These are phyloP conservation scores for Drosophila rufa DNA, from an alignment of 1,140 invertebrate species.

Conservation along the genomic window DNA sequence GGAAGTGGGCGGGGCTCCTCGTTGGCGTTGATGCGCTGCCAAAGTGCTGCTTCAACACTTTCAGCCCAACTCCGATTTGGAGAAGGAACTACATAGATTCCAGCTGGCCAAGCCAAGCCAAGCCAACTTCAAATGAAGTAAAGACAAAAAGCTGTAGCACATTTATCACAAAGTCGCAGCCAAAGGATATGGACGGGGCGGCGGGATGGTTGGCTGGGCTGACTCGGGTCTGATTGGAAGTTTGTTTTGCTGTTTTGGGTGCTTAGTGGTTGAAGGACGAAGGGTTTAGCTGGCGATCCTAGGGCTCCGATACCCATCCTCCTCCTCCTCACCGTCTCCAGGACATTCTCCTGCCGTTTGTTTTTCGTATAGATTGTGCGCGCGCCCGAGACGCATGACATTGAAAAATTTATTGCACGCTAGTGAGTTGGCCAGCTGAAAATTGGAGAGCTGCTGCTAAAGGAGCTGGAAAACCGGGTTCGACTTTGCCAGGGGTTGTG, in stretches of 20 bases:
- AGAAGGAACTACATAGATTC: slow-evolving; percentile 9
- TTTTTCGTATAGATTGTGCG: slow-evolving; percentile 68
- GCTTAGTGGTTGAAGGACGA: slow-evolving; percentile 65
- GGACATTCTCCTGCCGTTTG: slow-evolving; percentile 37
- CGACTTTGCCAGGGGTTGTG: slow-evolving; percentile 67
- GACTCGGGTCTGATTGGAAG: slow-evolving; percentile 77
- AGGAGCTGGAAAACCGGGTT: neutral
- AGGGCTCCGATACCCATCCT: slow-evolving; percentile 30
- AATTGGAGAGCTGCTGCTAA: slow-evolving; percentile 21
- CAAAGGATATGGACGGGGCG: slow-evolving; percentile 25
- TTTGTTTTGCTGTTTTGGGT: slow-evolving; percentile 78
- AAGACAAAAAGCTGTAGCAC: slow-evolving; percentile 83
- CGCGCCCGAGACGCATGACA: slow-evolving; percentile 74
- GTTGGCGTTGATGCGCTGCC: slow-evolving; percentile 80
- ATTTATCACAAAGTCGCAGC: slow-evolving; percentile 81
- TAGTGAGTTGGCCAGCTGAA: slow-evolving; percentile 70
- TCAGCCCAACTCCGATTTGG: slow-evolving; percentile 34
- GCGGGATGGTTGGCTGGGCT: slow-evolving; percentile 47
- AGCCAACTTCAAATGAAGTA: slow-evolving; percentile 76
- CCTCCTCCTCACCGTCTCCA: neutral
- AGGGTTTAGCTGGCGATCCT: slow-evolving; percentile 26
- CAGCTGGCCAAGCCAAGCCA: slow-evolving; percentile 32
- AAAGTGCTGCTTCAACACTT: slow-evolving; percentile 83
- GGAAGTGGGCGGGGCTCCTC: slow-evolving; percentile 30
- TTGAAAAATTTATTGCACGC: slow-evolving; percentile 84